Percentiles rank a stretch among this genome's conserved stretches.
These are phyloP conservation scores for Chanos chanos DNA, from an alignment of 2,797 vertebrate genomes.

Conservation along the genomic window DNA sequence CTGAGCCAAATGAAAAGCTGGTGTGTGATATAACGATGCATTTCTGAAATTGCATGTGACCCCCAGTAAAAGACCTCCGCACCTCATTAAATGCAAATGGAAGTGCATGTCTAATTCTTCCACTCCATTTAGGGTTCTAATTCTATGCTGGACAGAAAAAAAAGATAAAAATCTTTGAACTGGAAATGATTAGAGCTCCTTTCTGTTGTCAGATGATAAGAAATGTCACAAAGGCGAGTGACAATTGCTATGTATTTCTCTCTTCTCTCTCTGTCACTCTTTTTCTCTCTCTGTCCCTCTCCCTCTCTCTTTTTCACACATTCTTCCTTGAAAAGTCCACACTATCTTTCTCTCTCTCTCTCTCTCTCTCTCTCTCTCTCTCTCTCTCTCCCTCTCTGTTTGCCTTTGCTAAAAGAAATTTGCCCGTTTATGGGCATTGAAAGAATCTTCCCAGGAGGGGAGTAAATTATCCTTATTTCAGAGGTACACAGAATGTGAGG, in stretches of 20 bases:
- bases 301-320: too few species aligned
- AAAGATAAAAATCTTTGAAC: conserved; percentile 42
- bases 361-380: too few species aligned
- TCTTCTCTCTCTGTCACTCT: conserved; percentile 34
- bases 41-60: conserved; percentile 34
- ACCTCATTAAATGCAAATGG: conserved; percentile 49
- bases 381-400: too few species aligned
- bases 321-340: too few species aligned
- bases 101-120: conserved; percentile 44
- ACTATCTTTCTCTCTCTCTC: too few species aligned
- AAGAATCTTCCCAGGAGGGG: conserved; percentile 45
- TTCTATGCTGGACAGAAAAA: conserved; percentile 18
- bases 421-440: too few species aligned
- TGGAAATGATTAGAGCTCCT: conserved; percentile 35
- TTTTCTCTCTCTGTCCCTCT: too few species aligned
- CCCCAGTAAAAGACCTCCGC: conserved; percentile 29
- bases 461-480: conserved; percentile 38
- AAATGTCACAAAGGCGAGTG: conserved; percentile 31
- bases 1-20: conserved; percentile 23
- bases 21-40: conserved; percentile 30
- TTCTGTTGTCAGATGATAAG: conserved; percentile 38
- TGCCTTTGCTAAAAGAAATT: too few species aligned
- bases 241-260: conserved; percentile 33
- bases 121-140: conserved; percentile 45
- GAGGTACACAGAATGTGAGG: conserved; percentile 14